Conservation (phyloP, 2,113 vertebrate genomes). For the Calidris pugnax region DNA sequence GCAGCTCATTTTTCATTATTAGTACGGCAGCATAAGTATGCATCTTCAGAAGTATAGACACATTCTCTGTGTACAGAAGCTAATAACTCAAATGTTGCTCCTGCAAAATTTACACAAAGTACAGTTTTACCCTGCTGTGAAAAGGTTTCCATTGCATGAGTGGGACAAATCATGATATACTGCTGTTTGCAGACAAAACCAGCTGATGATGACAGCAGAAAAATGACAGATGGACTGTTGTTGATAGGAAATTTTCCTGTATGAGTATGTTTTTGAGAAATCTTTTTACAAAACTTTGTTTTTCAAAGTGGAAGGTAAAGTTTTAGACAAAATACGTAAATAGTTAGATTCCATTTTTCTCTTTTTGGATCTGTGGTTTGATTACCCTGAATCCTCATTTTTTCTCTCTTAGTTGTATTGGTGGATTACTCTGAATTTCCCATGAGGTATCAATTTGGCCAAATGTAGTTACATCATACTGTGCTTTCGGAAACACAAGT, state of each 20-base stretch:
- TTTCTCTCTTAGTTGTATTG: neutral
- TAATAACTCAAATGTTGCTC: neutral
- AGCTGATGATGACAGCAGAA: neutral
- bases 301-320: neutral
- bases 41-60: neutral
- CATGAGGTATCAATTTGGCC: fast-evolving
- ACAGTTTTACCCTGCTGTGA: neutral
- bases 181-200: neutral
- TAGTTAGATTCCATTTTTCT: neutral
- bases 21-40: neutral
- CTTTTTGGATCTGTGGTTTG: neutral
- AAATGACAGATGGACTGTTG: neutral
- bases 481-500: neutral
- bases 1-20: neutral
- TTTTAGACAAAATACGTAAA: neutral
- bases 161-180: neutral
- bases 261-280: neutral
- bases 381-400: neutral
- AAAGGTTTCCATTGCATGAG: neutral
- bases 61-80: neutral
- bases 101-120: neutral
- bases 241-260: neutral
- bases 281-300: neutral
- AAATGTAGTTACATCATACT: neutral
- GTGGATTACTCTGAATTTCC: neutral